Evolutionary conservation across 2,113 vertebrate species (phyloP), one percentile per base, ranked within the genome.

Genomic region (Callipepla californica): DNA sequence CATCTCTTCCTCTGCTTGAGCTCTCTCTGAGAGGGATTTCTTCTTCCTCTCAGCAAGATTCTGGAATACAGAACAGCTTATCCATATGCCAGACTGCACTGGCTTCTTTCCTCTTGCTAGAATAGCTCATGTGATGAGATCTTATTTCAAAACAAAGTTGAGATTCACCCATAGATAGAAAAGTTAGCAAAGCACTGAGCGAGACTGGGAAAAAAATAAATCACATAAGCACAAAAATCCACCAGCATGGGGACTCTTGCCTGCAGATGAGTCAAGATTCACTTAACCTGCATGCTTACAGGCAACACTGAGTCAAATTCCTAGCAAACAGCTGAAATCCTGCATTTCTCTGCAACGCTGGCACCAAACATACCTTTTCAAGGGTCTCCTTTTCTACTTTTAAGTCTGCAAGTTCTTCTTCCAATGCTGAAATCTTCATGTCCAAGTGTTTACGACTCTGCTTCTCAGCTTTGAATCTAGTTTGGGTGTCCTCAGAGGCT

Each of bases 381-480:
- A 99, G 94, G 74, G 97, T 98, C 50, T 98, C 98, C 89, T 99
- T 99, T 75, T 99, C 99, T 3, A 97, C 95, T 58, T 96, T 98
- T 7, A 99, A 89, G 94, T 99, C 99, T 8, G 97, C 91, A 45
- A 99, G 80, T 73, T 99, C 99, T 58, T 99, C 99, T 78, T 99
- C 99, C 95, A 98, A 10, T 4, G 95, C 95, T 14, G 85, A 92
- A 30, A 98, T 93, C 85, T 94, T 98, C 70, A 98, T 96, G 58
- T 99, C 99, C 80, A 98, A 95, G 87, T 99, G 98, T 42, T 97
- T 98, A 53, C 99, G 98, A 65, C 95, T 98, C 82, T 99, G 99
- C 86, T 99, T 99, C 96, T 99, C 99, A 14, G 92, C 96, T 96
- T 97, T 98, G 96, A 98, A 96, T 87, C 96, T 98, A 53, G 80